phyloP scores from a whole-genome alignment of 2,888 invertebrate genomes.

The Stomorhina lunata region DNA sequence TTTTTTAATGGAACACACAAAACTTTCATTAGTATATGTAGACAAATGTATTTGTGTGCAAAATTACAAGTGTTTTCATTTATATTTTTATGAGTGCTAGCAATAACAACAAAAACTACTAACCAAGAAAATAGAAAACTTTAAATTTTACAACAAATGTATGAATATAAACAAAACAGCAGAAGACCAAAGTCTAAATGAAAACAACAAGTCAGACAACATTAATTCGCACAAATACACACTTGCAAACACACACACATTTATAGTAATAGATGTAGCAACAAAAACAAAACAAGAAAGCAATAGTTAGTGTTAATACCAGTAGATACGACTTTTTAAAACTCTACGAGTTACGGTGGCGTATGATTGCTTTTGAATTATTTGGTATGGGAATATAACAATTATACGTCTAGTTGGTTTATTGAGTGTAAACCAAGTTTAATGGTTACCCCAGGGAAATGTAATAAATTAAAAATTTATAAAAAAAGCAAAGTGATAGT shows the following conservation, averaged over 20 bases:
- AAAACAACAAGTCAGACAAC: conserved; percentile 43
- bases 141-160: conserved; percentile 33
- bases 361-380: conserved; percentile 2
- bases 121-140: too few relatives aligned
- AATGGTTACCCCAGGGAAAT: too few relatives aligned
- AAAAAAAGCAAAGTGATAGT: not conserved
- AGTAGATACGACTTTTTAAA: conserved; percentile 1
- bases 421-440: too few relatives aligned
- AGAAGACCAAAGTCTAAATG: conserved; percentile 1
- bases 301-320: not conserved
- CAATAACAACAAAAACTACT: not conserved
- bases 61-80: conserved; percentile 10
- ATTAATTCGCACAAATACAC: conserved; percentile 12
- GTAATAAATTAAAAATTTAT: too few relatives aligned
- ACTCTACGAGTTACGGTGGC: conserved; percentile 6
- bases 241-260: not conserved
- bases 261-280: too few relatives aligned
- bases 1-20: too few relatives aligned
- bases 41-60: not conserved
- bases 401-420: not conserved
- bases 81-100: conserved; percentile 10
- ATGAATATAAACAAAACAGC: conserved; percentile 24
- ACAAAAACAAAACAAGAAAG: conserved; percentile 53
- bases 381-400: not conserved
- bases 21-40: too few relatives aligned